Evolutionary conservation across 2,888 invertebrate genomes (phyloP), one percentile per base, ranked within the genome.

Genomic region (Amblyteles armatorius): DNA sequence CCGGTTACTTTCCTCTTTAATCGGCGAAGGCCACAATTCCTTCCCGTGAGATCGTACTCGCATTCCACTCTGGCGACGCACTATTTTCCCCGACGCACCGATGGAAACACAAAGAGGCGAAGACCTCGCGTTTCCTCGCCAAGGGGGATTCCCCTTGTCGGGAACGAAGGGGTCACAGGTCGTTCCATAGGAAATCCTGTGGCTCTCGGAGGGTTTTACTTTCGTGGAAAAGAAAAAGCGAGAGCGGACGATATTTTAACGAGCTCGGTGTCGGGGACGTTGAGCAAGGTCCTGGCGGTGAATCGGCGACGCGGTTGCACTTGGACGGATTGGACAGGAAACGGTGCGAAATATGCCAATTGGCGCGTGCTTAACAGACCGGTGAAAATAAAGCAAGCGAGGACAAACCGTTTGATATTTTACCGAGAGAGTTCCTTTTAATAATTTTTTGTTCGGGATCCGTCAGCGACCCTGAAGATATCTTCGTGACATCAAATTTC

Each of bases 121-220:
- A 71, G 52, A 40, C 55, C 33, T n/a, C 55, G 52, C 65, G 50
- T 63, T 48, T 52, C 57, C 22, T 44, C 44, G 52, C 2, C 57
- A 50, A 73, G 57, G 19, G 77, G 60, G 48, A 76, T 36, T 40
- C 40, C 26, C 40, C 67, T n/a, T 63, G 40, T 50, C 65, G 48
- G 63, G 63, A 48, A 44, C 60, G 71, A 69, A 69, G 44, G 60
- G 81, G 68, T 84, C 78, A 78, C 60, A 33, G 69, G 79, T 81
- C 74, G 50, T 67, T 69, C 29, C 78, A 55, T 72, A 73, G 69
- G 82, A 82, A 76, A 80, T 79, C 69, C 67, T 50, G 29, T 60
- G 52, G 11, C 44, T 40, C 44, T 22, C 26, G 13, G 44, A 69
- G 29, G 44, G 36, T 40, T 52, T 76, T 63, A 55, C 55, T 68